Evolutionary conservation across 2,888 invertebrate genomes (phyloP), one percentile per base, ranked within the genome.

Genomic region (Lordiphosa fenestrarum): DNA sequence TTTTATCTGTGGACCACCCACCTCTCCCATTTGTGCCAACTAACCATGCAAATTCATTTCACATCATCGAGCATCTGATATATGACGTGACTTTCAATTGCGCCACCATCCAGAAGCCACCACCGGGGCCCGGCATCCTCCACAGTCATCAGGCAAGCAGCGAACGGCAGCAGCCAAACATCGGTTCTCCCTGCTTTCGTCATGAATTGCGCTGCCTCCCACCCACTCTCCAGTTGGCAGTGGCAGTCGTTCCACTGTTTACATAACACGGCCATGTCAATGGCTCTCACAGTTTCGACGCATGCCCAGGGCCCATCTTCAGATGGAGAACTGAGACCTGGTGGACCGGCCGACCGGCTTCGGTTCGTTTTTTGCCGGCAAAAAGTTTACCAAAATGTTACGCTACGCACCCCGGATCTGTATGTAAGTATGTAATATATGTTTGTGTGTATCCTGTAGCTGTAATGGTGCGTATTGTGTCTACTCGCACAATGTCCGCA

Each of bases 21-120:
- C 6, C n/a, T n/a, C 21, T 21, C 4, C 13, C 25, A 2, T 13
- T 10, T 35, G 6, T 35, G 21, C 49, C n/a, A 51, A 44, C 21
- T 50, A 13, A 38, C 13, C 39, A 41, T 53, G 63, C 65, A 75
- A 71, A 67, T 73, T 77, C 61, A 77, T 76, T 80, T 77, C 77
- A 62, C 77, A 67, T 80, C 80, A 69, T 46, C 47, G 68, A 66
- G 72, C 67, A 64, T 73, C 69, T 80, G 84, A 74, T 81, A 71
- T 67, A 80, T 83, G 83, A 73, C 74, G 74, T 74, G 63, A 63
- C 63, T 69, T 61, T 68, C 66, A 65, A 70, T 52, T 56, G 42
- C 61, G 48, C 36, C 54, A 55, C 48, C 36, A 50, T 25, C 33
- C 25, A 55, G n/a, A 10, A 47, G 23, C 49, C 47, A 56, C 63